Evolutionary conservation across 2,888 invertebrate species (phyloP).

Genomic region (Sminthurinus aureus): DNA sequence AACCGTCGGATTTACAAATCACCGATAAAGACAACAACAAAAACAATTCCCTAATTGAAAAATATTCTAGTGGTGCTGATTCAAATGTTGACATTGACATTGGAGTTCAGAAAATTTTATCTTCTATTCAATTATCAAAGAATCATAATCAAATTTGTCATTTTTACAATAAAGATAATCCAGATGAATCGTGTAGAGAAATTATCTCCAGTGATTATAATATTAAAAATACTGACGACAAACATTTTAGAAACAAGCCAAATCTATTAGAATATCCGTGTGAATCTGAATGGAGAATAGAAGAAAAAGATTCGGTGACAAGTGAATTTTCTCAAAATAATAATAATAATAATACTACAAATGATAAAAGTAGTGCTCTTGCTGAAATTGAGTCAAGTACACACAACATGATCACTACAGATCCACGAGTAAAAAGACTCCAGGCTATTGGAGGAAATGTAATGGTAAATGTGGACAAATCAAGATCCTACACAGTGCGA

Average conservation of each 20-base stretch:
- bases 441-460: background rate
- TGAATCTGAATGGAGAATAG: background rate
- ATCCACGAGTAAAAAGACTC: background rate
- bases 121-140: no score
- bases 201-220: no score
- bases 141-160: no score
- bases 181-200: no score
- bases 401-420: background rate
- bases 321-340: background rate
- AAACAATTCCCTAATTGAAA: no score
- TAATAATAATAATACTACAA: background rate
- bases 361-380: background rate
- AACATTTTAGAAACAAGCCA: background rate
- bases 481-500: constrained; percentile 27
- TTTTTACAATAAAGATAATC: no score
- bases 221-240: background rate
- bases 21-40: no score
- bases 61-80: no score
- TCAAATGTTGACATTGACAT: no score
- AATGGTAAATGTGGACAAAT: constrained; percentile 10
- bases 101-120: no score
- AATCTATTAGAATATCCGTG: background rate
- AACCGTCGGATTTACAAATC: no score
- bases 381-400: background rate
- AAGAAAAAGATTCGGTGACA: background rate